Base-by-base conservation (phyloP, 2,113 vertebrate species). In the Oxyura jamaicensis region DNA sequence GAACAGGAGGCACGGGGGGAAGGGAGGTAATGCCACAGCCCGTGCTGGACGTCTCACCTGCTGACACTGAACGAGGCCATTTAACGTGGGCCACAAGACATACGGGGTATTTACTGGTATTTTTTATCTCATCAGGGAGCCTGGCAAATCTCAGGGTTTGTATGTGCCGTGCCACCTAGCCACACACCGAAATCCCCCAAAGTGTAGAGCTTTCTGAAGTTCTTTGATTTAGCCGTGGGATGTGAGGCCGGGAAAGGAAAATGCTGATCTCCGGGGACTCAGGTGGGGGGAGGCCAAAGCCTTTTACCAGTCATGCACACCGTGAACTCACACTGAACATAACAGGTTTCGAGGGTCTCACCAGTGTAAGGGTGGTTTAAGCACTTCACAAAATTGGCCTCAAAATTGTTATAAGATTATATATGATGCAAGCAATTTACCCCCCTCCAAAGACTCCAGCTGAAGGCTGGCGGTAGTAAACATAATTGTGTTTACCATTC, bases 401-500 rank as follows among this genome's bases (percentile, higher is more conserved):
- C 73, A 13, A 6, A 80, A 33, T 18, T 77, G 42, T 74, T 71
- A 3, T 13, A 68, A 53, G 44, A 66, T 94, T 69, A 53, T 59
- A 44, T 62, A 59, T 42, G 88, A 90, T 12, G 39, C 8, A 88
- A 96, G 59, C 42, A 94, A 82, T 63, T 35, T 41, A 13, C 50
- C 52, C 65, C 58, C 39, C 56, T n/a, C 48, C 20, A 7, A 59
- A 71, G 86, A 44, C 53, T 41, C 22, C 36, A 75, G 59, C 7
- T 13, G 8, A 65, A 74, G 67, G 46, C 53, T 52, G 46, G 35
- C 22, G 5, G 60, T 25, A 83, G 58, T 62, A 83, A 93, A 93
- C 29, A 52, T 58, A 68, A 86, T 95, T 85, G 17, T 20, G n/a
- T 91, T 97, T 71, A 83, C 69, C 63, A 22, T 95, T 95, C 71